Base-by-base conservation (phyloP, 2,797 vertebrate species). In the Alauda arvensis region DNA sequence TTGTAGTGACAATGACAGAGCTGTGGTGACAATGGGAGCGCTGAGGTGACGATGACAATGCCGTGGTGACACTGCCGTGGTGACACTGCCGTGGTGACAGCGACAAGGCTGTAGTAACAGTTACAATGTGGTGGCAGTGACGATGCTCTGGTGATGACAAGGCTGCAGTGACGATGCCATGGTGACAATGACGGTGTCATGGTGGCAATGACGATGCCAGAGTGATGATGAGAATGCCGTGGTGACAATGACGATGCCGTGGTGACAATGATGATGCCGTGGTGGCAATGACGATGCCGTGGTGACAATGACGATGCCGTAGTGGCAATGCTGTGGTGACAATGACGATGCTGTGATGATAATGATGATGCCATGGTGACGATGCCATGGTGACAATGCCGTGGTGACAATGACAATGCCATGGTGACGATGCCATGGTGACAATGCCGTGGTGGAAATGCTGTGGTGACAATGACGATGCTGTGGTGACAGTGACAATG, bases 401-500 rank as follows among this genome's bases (percentile, higher is more conserved):
- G 3, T 7, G 10, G 19, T 67, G 19, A 29, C 34, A 13, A 7
- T 24, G 63, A 2, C 3, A 2, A 7, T 10, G 31, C 10, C 2
- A 3, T 13, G 34, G 46, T 39, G 19, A 25, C 11, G 7, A 13
- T 37, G 34, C 34, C 34, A 37, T 37, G 34, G 34, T 37, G 34
- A 37, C 34, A 37, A 37, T 37, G 34, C 34, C 34, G 10, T 37
- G 34, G 34, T 19, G 42, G 4, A 5, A 1, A 14, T 18, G 34
- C 34, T 3, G 7, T n/a, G 21, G 23, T 51, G 65, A n/a, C 48
- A 23, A 3, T 28, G 43, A 5, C 3, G 3, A 33, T 31, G 31
- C 14, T 0, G 4, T 10, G 18, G n/a, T 45, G 42, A 33, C 61
- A 26, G 5, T n/a, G 40, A 1, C 2, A 18, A 6, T 20, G 19